These are phyloP conservation scores for Drosophila nasuta DNA, from an alignment of 1,140 invertebrate genomes.

Conservation along the genomic window DNA sequence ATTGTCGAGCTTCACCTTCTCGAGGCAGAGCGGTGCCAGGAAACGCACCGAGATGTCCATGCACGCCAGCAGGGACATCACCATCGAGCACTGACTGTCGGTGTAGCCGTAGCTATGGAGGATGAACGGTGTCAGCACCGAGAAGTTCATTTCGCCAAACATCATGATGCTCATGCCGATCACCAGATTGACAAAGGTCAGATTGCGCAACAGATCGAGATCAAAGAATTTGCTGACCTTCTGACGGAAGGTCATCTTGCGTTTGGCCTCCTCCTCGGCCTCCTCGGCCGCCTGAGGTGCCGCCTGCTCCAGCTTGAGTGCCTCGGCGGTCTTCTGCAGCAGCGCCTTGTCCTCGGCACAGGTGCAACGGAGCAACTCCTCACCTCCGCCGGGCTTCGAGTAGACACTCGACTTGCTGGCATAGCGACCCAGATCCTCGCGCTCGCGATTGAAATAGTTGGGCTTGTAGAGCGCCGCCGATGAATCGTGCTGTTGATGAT, in stretches of 20 bases:
- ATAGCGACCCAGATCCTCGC: constrained; percentile 74
- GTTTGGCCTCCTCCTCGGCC: constrained; percentile 64
- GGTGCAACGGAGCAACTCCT: constrained; percentile 65
- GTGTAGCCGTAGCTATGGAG: constrained; percentile 87
- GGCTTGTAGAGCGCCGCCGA: constrained; percentile 45
- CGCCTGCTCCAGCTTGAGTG: constrained; percentile 39
- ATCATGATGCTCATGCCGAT: constrained; percentile 89
- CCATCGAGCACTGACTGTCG: constrained; percentile 86
- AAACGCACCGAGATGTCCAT: constrained; percentile 88
- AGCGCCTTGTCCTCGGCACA: constrained; percentile 74
- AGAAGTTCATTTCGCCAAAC: constrained; percentile 90
- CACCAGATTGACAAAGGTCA: constrained; percentile 88
- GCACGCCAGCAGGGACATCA: constrained; percentile 87
- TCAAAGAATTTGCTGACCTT: constrained; percentile 88
- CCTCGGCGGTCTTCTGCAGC: constrained; percentile 63
- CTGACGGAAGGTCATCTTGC: constrained; percentile 85
- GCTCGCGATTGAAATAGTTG: constrained; percentile 85
- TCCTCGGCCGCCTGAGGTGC: constrained; percentile 27
- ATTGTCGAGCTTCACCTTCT: constrained; percentile 87
- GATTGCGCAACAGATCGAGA: constrained; percentile 88
- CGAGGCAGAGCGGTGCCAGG: constrained; percentile 87
- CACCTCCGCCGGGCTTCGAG: constrained; percentile 50
- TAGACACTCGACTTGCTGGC: constrained; percentile 71
- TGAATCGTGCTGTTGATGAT: constrained; percentile 9
- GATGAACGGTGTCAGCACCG: constrained; percentile 89